Percentiles rank a stretch among this genome's conserved stretches.
Evolutionary conservation across 2,113 vertebrate genomes (phyloP).

Genomic region (Trichomycterus rosablanca): DNA sequence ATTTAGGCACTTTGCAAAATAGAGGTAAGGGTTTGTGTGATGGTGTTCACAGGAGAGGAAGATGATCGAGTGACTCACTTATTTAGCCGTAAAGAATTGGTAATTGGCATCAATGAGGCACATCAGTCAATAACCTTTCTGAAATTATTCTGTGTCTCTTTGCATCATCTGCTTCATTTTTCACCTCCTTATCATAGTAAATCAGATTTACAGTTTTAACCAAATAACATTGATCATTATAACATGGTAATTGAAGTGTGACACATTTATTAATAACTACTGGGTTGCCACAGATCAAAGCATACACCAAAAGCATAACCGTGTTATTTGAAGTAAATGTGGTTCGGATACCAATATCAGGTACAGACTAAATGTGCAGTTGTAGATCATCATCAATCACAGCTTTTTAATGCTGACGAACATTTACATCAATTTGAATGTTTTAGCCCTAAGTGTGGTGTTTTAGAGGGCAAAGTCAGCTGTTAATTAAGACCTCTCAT

Average conservation of each 20-base stretch:
- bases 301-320: background rate
- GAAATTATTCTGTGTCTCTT: slow-evolving; percentile 49
- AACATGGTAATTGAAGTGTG: slow-evolving; percentile 41
- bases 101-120: slow-evolving; percentile 63
- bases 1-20: slow-evolving; percentile 39
- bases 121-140: slow-evolving; percentile 61
- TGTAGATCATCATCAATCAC: slow-evolving; percentile 5
- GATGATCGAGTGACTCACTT: slow-evolving; percentile 56
- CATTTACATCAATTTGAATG: slow-evolving; percentile 24
- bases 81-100: slow-evolving; percentile 56
- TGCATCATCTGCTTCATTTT: slow-evolving; percentile 49
- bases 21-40: slow-evolving; percentile 36
- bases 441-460: slow-evolving; percentile 3
- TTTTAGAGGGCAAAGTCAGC: slow-evolving; percentile 18
- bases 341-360: background rate
- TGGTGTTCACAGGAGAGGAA: slow-evolving; percentile 41
- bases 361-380: slow-evolving; percentile 20
- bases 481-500: slow-evolving; percentile 39
- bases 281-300: background rate
- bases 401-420: slow-evolving; percentile 16
- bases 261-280: slow-evolving; percentile 30
- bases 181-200: slow-evolving; percentile 51
- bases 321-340: slow-evolving; percentile 1
- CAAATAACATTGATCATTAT: slow-evolving; percentile 48
- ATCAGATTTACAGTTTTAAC: slow-evolving; percentile 65